These are phyloP conservation scores for Sarcophaga carnaria DNA, from an alignment of 2,888 invertebrate genomes.

Conservation along the genomic window DNA sequence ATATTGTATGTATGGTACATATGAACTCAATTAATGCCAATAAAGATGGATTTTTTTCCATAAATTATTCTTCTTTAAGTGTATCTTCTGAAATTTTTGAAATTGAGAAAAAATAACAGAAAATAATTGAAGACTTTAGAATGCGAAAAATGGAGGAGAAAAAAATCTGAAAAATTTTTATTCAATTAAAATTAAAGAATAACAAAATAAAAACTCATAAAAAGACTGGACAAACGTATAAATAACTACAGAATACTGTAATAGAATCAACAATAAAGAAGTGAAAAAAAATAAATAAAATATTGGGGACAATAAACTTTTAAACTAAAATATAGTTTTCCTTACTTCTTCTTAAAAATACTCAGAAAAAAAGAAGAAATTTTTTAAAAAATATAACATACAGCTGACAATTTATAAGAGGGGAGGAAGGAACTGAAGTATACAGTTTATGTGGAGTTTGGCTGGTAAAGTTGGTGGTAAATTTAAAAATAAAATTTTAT, in stretches of 20 bases:
- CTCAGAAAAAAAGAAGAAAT: background rate
- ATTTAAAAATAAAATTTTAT: conserved; percentile 33
- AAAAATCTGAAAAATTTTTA: conserved; percentile 30
- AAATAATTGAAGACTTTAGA: conserved; percentile 42
- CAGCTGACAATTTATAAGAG: conserved; percentile 5
- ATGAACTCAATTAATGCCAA: conserved; percentile 65
- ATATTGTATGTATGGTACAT: background rate
- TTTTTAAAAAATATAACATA: background rate
- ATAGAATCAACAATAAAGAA: conserved; percentile 32
- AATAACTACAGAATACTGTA: conserved; percentile 1
- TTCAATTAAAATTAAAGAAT: conserved; percentile 57
- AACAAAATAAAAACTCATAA: conserved; percentile 14
- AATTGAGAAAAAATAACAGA: conserved; percentile 9
- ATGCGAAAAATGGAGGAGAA: conserved; percentile 31
- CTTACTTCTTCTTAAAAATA: background rate
- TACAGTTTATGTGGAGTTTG: conserved; percentile 19
- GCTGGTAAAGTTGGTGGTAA: background rate
- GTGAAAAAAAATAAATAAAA: background rate
- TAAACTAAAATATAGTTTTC: background rate
- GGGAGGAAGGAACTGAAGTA: background rate
- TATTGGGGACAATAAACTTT: conserved; percentile 48
- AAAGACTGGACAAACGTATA: background rate
- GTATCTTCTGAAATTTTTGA: conserved; percentile 33
- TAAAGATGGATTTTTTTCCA: conserved; percentile 54
- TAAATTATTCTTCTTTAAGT: background rate